Evolutionary conservation across 2,797 vertebrate genomes (phyloP).

Genomic region (Cyprinodon diabolis): DNA sequence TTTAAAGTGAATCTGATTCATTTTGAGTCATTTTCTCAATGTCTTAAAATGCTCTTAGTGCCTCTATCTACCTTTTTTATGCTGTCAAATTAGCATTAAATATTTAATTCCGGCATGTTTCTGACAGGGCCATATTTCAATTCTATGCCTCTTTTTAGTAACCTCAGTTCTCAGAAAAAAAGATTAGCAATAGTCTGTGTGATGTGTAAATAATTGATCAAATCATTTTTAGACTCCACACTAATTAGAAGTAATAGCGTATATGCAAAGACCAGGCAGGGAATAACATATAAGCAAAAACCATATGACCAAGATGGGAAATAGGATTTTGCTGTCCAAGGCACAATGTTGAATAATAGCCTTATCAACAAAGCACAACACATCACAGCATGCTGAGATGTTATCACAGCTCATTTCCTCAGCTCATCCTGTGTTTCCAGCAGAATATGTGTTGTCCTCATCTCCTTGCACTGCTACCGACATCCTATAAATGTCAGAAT

Average conservation of each 20-base stretch:
- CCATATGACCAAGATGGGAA: slow-evolving; percentile 50
- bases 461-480: slow-evolving; percentile 47
- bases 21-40: slow-evolving; percentile 34
- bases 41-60: slow-evolving; percentile 31
- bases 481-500: slow-evolving; percentile 56
- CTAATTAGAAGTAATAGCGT: slow-evolving; percentile 49
- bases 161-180: slow-evolving; percentile 21
- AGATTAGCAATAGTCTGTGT: slow-evolving; percentile 32
- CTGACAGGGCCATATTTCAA: slow-evolving; percentile 32
- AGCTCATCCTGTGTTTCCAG: slow-evolving; percentile 49
- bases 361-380: slow-evolving; percentile 72
- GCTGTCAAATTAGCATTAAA: slow-evolving; percentile 45
- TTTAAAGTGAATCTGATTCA: slow-evolving; percentile 27
- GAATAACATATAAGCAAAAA: slow-evolving; percentile 45
- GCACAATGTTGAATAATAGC: slow-evolving; percentile 69
- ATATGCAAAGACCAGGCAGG: slow-evolving; percentile 36
- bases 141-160: slow-evolving; percentile 28
- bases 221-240: slow-evolving; percentile 45
- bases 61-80: slow-evolving; percentile 32
- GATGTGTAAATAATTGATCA: slow-evolving; percentile 48
- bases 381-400: slow-evolving; percentile 63
- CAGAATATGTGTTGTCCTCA: slow-evolving; percentile 50
- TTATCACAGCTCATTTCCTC: slow-evolving; percentile 72
- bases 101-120: slow-evolving; percentile 43
- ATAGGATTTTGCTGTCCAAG: slow-evolving; percentile 64